A percentile compares a stretch with the other conserved stretches of the same genome.
Evolutionary conservation across 2,113 vertebrate genomes (phyloP).

Genomic region (Xiphorhynchus elegans): DNA sequence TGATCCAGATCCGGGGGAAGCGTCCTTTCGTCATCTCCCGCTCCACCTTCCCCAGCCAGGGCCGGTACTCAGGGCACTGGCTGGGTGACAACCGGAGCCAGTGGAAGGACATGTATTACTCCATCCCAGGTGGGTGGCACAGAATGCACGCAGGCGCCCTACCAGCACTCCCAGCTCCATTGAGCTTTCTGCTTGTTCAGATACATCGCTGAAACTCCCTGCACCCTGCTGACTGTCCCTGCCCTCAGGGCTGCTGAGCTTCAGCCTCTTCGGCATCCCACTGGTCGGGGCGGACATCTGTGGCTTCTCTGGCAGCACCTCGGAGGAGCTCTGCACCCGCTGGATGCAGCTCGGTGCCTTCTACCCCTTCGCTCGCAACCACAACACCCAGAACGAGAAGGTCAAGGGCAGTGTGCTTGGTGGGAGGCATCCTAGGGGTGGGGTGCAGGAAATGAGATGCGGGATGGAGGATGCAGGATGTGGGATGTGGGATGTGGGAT

Average conservation of each 20-base stretch:
- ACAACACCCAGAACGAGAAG: slow-evolving; percentile 78
- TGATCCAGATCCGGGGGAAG: slow-evolving; percentile 78
- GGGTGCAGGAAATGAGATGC: accelerated
- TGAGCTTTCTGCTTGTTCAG: background rate
- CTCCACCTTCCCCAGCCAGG: slow-evolving; percentile 90
- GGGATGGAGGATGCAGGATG: accelerated
- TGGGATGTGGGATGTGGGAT: background rate
- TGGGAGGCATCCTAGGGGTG: background rate
- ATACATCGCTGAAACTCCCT: accelerated
- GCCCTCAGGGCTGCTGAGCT: slow-evolving; percentile 83
- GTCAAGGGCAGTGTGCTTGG: background rate
- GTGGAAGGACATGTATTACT: slow-evolving; percentile 87
- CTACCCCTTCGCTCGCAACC: slow-evolving; percentile 90
- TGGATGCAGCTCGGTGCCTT: slow-evolving; percentile 90
- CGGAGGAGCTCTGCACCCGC: slow-evolving; percentile 85
- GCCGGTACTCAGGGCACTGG: slow-evolving; percentile 88
- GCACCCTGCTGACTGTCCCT: background rate
- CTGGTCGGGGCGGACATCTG: slow-evolving; percentile 87
- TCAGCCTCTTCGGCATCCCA: slow-evolving; percentile 86
- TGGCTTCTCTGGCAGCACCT: slow-evolving; percentile 80
- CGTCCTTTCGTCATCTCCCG: slow-evolving; percentile 87
- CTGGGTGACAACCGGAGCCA: slow-evolving; percentile 87
- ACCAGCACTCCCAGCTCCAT: background rate
- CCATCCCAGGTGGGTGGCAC: slow-evolving; percentile 77
- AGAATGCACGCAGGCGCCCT: accelerated